A percentile compares a stretch with the other conserved stretches of the same genome.
phyloP scores from a whole-genome alignment of 2,797 vertebrate species.

The Hipposideros larvatus region DNA sequence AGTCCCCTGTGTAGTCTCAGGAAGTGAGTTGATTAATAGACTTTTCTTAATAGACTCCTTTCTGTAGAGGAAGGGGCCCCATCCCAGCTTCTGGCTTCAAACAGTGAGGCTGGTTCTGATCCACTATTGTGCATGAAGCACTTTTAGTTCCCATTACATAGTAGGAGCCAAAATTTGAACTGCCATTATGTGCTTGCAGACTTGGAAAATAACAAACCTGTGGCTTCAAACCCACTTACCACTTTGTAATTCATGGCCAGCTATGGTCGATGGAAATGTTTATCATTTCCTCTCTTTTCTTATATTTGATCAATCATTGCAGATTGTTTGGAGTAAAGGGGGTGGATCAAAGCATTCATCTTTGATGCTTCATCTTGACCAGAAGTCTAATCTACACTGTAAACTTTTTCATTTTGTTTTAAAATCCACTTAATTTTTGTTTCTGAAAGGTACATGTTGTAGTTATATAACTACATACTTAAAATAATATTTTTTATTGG shows the following conservation, averaged over 20 bases:
- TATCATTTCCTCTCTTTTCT: neutral
- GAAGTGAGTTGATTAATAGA: slow-evolving; percentile 1
- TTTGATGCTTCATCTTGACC: neutral
- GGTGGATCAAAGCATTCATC: slow-evolving; percentile 23
- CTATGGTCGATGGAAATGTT: neutral
- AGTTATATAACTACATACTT: neutral
- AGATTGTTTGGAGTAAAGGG: neutral
- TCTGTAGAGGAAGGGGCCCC: neutral
- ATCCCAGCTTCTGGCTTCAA: neutral
- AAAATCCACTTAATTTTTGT: slow-evolving; percentile 28
- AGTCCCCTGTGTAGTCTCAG: neutral
- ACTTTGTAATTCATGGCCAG: slow-evolving; percentile 28
- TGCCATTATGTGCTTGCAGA: neutral
- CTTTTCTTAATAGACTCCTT: slow-evolving; percentile 33
- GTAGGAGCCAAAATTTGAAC: neutral
- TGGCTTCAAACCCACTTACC: neutral
- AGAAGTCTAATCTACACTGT: neutral
- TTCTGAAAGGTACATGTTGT: neutral
- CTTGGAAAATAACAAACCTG: neutral
- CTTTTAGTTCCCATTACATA: neutral
- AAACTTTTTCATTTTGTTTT: neutral
- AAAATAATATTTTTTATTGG: slow-evolving; percentile 49
- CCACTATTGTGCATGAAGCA: neutral
- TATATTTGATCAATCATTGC: neutral
- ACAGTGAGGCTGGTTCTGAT: neutral